Evolutionary conservation across 2,113 vertebrate genomes (phyloP), one percentile per base, ranked within the genome.

Genomic region (Onychostruthus taczanowskii): DNA sequence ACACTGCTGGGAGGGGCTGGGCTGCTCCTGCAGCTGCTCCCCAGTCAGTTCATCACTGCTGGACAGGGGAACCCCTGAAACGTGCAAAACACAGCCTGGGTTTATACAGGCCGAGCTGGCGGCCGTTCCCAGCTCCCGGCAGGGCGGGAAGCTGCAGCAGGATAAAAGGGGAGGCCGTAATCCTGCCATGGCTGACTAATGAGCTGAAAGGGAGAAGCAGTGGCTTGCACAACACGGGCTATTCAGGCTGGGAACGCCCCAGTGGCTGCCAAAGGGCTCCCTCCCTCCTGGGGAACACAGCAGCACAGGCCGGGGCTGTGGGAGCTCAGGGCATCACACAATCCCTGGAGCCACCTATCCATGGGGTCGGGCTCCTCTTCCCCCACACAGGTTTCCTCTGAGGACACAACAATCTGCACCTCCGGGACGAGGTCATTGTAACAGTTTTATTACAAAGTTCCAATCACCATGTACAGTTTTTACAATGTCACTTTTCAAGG

Each of bases 391-490:
- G 33, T 16, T 47, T 62, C 67, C 74, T 70, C 39, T 41, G 13
- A 37, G 37, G 30, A 93, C 7, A 0, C 11, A 3, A 52, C 72
- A 88, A 16, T 27, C 2, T 3, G 84, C 70, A 91, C 44, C 85
- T 53, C 74, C 1, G 24, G 66, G 39, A 28, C 10, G 2, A 66
- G 66, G 73, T 89, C 73, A 13, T 87, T 87, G 55, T 61, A 94
- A 96, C 86, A 4, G 92, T 95, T 97, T 97, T 97, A 97, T 97
- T 97, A 97, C 96, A 97, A 97, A 97, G 95, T 93, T 97, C 96
- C 96, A 97, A 97, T 94, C 95, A 96, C 97, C 96, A 97, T 97
- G 95, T 96, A 97, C 97, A 97, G 92, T 97, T 97, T 97, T 97
- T 97, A 97, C 97, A 97, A 97, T 80, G 79, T 96, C 95, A 96